Percentiles rank a stretch among this genome's conserved stretches.
phyloP scores from a whole-genome alignment of 2,113 vertebrate genomes.

The Phoxinus phoxinus region DNA sequence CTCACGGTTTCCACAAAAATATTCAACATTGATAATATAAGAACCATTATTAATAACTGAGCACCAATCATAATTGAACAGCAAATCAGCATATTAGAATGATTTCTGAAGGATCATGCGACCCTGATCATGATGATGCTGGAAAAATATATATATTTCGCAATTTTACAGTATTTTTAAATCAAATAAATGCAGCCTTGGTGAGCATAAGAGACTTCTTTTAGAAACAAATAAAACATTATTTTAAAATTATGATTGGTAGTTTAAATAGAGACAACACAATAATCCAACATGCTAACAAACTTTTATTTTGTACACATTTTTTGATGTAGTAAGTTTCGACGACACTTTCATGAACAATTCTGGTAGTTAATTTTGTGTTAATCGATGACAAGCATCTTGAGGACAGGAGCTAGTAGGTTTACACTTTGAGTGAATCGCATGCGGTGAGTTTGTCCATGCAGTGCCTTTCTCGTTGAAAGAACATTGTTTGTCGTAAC shows the following conservation, averaged over 20 bases:
- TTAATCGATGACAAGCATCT: not conserved
- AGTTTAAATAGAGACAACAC: not conserved
- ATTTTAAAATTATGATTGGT: not conserved
- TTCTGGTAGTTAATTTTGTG: not conserved
- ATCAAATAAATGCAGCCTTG: not conserved
- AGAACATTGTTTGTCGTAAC: not conserved
- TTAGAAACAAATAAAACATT: too few species aligned
- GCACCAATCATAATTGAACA: not conserved
- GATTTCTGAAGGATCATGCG: too few species aligned
- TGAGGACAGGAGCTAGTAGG: not conserved
- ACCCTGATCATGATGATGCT: too few species aligned
- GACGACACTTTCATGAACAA: not conserved
- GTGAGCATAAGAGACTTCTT: not conserved
- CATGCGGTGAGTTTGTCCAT: constrained; percentile 40
- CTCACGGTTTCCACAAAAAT: not conserved
- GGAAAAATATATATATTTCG: not conserved
- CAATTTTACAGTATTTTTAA: not conserved
- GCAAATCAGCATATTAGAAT: not conserved
- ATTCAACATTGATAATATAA: not conserved
- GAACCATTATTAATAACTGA: not conserved
- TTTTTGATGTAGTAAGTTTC: not conserved
- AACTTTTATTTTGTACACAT: not conserved
- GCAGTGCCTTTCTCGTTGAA: not conserved
- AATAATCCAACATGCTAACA: not conserved
- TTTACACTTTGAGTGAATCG: not conserved